These are phyloP conservation scores for Rhodeus uyekii DNA, from an alignment of 2,797 vertebrate genomes.

Conservation along the genomic window DNA sequence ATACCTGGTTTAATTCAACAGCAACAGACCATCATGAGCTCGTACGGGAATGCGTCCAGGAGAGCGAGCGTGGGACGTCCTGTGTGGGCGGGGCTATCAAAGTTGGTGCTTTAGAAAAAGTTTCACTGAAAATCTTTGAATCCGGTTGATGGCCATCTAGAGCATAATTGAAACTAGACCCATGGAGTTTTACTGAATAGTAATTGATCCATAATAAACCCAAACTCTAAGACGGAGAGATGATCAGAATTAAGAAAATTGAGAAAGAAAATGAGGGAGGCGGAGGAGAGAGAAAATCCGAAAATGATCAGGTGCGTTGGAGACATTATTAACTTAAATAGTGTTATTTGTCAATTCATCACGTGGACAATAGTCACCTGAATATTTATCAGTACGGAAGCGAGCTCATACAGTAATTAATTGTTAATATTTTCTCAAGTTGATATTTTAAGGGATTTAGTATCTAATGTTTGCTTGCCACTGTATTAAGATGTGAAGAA, in stretches of 20 bases:
- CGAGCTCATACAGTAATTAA: background rate
- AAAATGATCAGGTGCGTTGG: conserved; percentile 67
- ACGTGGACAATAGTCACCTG: background rate
- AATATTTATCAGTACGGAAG: background rate
- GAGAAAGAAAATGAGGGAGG: conserved; percentile 47
- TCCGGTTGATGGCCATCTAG: background rate
- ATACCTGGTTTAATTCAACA: background rate
- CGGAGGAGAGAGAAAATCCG: conserved; percentile 48
- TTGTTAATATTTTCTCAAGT: background rate
- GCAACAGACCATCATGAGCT: too few relatives aligned
- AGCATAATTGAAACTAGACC: background rate
- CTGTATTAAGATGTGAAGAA: background rate
- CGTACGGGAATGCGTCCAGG: conserved; percentile 10
- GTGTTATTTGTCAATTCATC: background rate
- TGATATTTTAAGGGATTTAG: background rate
- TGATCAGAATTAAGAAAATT: conserved; percentile 33
- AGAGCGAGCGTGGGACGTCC: background rate
- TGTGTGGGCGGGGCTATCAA: background rate
- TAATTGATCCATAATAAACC: background rate
- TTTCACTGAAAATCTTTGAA: background rate
- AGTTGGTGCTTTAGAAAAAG: background rate
- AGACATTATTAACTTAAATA: background rate
- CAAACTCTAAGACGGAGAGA: background rate
- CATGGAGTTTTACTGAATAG: background rate
- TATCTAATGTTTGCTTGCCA: background rate